Percentiles rank a stretch among this genome's conserved stretches.
phyloP scores from a whole-genome alignment of 1,140 invertebrate genomes.

The Amyelois transitella region DNA sequence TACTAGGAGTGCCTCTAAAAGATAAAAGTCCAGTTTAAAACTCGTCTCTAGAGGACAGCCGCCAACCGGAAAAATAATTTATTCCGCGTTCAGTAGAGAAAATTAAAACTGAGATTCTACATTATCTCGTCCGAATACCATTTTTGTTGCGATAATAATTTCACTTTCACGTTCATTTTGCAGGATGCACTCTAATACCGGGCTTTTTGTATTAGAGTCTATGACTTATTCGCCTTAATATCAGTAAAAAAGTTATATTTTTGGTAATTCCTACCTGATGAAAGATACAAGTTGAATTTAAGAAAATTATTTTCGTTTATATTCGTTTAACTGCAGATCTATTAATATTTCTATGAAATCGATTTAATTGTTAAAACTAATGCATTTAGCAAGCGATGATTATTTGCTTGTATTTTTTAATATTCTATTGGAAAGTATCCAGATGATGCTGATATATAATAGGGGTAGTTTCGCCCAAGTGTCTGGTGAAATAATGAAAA shows the following conservation, averaged over 20 bases:
- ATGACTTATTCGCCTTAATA: no score
- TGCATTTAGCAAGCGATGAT: no score
- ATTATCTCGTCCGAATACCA: constrained; percentile 4
- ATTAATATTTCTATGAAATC: no score
- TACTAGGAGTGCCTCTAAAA: constrained; percentile 20
- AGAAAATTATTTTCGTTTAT: no score
- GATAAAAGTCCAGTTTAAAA: constrained; percentile 21
- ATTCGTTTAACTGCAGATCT: no score
- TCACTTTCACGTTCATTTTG: neutral
- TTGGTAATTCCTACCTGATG: no score
- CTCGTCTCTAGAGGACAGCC: constrained; percentile 10
- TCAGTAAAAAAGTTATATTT: no score
- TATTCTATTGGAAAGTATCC: neutral
- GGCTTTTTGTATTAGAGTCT: no score
- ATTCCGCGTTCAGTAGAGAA: constrained; percentile 18
- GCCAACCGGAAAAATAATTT: constrained; percentile 25
- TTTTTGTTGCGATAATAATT: constrained; percentile 5
- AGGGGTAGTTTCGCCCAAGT: neutral
- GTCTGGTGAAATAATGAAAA: neutral
- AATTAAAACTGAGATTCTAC: constrained; percentile 27
- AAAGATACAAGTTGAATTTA: no score
- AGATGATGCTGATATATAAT: neutral
- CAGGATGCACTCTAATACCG: no score
- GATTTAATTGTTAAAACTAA: no score
- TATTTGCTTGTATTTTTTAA: no score